Conservation (phyloP, 2,888 invertebrate species). For the Troides aeacus region DNA sequence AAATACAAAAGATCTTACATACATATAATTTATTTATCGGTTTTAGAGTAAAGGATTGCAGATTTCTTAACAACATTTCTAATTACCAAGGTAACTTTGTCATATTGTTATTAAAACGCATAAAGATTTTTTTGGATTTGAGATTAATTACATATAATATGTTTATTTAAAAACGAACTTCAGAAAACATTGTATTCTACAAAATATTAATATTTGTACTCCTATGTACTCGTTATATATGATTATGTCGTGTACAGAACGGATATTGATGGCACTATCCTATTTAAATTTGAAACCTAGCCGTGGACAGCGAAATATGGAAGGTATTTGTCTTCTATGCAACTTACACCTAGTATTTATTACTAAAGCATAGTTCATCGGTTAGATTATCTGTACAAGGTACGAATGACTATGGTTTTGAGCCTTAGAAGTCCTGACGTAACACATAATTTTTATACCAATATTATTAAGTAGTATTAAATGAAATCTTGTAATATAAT, state of each 20-base stretch:
- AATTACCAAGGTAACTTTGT: too few species aligned
- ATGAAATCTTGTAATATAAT: too few species aligned
- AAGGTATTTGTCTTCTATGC: conserved; percentile 2
- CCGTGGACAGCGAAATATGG: background rate
- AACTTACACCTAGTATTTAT: background rate
- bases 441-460: background rate
- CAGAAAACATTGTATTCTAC: background rate
- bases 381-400: too few species aligned
- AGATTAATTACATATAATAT: too few species aligned
- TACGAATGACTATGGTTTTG: background rate
- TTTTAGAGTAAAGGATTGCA: too few species aligned
- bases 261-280: conserved; percentile 16
- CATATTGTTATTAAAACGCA: too few species aligned
- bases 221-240: conserved; percentile 3
- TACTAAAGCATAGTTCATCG: background rate
- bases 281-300: conserved; percentile 4
- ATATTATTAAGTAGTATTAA: too few species aligned
- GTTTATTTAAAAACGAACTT: background rate
- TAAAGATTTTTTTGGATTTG: too few species aligned
- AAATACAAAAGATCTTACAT: too few species aligned
- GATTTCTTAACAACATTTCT: too few species aligned
- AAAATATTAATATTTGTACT: background rate
- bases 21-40: too few species aligned
- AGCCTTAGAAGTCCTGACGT: background rate
- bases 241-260: background rate